phyloP scores from a whole-genome alignment of 1,140 invertebrate species.

The Galleria mellonella region DNA sequence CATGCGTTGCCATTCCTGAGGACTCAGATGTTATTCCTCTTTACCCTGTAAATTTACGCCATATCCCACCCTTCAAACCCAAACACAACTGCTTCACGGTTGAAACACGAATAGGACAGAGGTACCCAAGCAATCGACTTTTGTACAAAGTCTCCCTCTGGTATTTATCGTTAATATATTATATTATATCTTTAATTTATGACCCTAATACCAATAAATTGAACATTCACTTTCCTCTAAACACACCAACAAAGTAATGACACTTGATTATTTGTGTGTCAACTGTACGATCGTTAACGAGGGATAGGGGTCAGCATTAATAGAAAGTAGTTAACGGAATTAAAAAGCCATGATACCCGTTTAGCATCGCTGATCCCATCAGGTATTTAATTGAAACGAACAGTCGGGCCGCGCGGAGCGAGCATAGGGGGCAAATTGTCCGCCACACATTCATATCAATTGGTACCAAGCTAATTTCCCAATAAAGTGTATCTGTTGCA shows the following conservation, averaged over 20 bases:
- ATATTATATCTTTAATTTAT: too few relatives aligned
- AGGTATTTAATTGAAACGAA: constrained; percentile 16
- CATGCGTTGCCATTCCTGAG: too few relatives aligned
- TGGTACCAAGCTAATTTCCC: constrained; percentile 10
- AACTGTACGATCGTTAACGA: neutral
- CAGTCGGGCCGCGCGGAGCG: neutral
- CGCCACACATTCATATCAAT: constrained; percentile 16
- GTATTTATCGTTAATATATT: too few relatives aligned
- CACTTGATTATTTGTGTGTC: neutral
- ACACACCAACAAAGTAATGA: neutral
- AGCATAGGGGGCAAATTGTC: neutral
- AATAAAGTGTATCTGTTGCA: constrained; percentile 1
- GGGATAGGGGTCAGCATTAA: constrained; percentile 11
- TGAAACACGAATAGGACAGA: too few relatives aligned
- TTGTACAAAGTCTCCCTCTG: too few relatives aligned
- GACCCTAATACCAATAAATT: too few relatives aligned
- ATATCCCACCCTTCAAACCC: too few relatives aligned
- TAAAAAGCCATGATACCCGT: constrained; percentile 19
- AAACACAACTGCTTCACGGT: too few relatives aligned
- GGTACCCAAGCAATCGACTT: too few relatives aligned
- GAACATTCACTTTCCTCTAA: neutral
- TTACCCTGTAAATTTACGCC: too few relatives aligned
- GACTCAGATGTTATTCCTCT: too few relatives aligned
- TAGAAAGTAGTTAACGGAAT: constrained; percentile 11
- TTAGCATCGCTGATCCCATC: constrained; percentile 7